Evolutionary conservation across 2,888 invertebrate genomes (phyloP), one percentile per base, ranked within the genome.

Genomic region (Timema podura): DNA sequence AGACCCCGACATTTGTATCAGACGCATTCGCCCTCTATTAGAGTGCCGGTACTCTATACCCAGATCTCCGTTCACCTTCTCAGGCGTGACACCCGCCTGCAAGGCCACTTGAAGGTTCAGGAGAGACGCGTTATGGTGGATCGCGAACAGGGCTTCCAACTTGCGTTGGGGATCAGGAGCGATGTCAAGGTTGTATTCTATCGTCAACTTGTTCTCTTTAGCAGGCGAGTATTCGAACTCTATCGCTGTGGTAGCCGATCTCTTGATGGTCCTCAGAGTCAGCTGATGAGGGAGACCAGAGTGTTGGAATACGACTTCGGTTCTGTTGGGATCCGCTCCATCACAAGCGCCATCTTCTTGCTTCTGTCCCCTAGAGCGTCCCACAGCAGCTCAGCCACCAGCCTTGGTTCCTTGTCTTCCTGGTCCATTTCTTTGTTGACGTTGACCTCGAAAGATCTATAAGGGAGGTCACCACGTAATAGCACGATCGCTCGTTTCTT

Each of bases 351-450:
- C 7, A 78, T 64, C n/a, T 70, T 68, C 68, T 78, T 78, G 54
- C 44, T 72, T 6, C 70, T 68, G 70, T 77, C 75, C 13, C 71
- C 59, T 9, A 72, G 67, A 0, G 76, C 76, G 71, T 79, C 78
- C 79, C 79, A 79, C 48, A 75, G 73, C n/a, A 78, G 73, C 9
- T 74, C 73, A 7, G 72, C 67, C 30, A 73, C 72, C 2, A 72
- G 68, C 13, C 72, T 68, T 8, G 69, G 68, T 45, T n/a, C 46
- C 44, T 44, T 66, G 44, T 6, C 30, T 10, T 61, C 48, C 44
- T n/a, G 30, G 16, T 54, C 46, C 10, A 57, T 48, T 11, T 30
- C 59, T 13, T 54, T 57, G 44, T 61, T 10, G 30, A 15, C 54
- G 13, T 16, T 51, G 10, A 71, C 0, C 64, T 76, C 72, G 15